Evolutionary conservation across 2,113 vertebrate genomes (phyloP), one percentile per base, ranked within the genome.

Genomic region (Pyrgilauda ruficollis): DNA sequence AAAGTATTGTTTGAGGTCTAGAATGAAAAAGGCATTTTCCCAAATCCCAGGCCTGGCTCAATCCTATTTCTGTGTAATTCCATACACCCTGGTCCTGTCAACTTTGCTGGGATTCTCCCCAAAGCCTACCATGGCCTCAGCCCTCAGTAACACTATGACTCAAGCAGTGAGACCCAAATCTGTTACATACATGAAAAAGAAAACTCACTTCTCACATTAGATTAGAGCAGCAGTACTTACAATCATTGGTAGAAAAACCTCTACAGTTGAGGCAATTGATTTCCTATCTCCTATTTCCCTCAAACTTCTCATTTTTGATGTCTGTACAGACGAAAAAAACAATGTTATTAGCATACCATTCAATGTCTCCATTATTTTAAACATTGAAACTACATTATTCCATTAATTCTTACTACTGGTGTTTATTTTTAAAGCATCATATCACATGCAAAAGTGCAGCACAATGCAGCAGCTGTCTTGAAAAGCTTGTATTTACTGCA

Each of bases 241-340:
- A 8, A 90, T n/a, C 31, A 83, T 20, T 19, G 93, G 89, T 4
- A 64, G 35, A 5, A 94, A 74, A 63, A 77, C 1, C 35, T 89
- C 47, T 39, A 43, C 11, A 39, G 86, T 59, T 70, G 95, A 90
- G 78, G 9, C 13, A 12, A 97, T 87, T 22, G 79, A 88, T 56
- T 96, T 78, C 89, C 66, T 96, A 56, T 95, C 70, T 67, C 91
- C 93, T 47, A 81, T 84, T 61, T 92, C 93, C 47, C 33, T 74
- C 39, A 82, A 58, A 28, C 64, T 13, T 67, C 18, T 41, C 16
- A 67, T 33, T 37, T 28, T 35, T 17, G 87, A 7, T 27, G 9
- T 18, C 98, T 98, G 58, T 22, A 44, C 13, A 33, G n/a, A 31
- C 23, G 41, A 35, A 39, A 58, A 69, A 39, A 41, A 41, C 19